Evolutionary conservation across 2,888 invertebrate species (phyloP).

Genomic region (Laothoe populi): DNA sequence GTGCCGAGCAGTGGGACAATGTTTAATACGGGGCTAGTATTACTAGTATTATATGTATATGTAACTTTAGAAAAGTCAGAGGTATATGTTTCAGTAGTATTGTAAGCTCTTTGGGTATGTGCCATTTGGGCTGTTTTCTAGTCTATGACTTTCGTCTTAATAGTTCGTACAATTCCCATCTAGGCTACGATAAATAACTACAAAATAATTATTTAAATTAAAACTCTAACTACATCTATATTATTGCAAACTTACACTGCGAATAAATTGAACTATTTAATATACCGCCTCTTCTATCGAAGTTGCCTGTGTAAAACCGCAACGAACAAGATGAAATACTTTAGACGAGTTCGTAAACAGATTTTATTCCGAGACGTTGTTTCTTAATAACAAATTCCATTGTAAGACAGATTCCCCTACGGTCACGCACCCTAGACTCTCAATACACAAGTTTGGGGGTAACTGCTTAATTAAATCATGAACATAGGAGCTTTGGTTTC

Average conservation of each 20-base stretch:
- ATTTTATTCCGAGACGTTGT: slow-evolving; percentile 68
- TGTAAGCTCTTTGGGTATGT: too few species aligned
- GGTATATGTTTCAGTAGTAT: too few species aligned
- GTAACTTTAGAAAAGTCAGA: too few species aligned
- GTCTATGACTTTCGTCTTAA: too few species aligned
- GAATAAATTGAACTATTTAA: not conserved
- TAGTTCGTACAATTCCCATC: too few species aligned
- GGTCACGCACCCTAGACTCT: slow-evolving; percentile 44
- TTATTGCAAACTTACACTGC: not conserved
- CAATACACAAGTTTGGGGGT: slow-evolving; percentile 58
- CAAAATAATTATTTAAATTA: too few species aligned
- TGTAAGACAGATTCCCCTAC: slow-evolving; percentile 56
- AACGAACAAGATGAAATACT: slow-evolving; percentile 61
- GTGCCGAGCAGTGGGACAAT: too few species aligned
- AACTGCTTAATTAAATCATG: slow-evolving; percentile 74
- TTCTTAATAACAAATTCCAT: slow-evolving; percentile 77
- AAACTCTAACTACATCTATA: not conserved
- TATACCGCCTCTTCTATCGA: not conserved
- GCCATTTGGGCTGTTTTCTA: too few species aligned
- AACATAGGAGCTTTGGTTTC: slow-evolving; percentile 54
- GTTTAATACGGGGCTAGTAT: too few species aligned
- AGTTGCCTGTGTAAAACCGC: slow-evolving; percentile 45
- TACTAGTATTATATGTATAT: too few species aligned
- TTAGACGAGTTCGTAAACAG: slow-evolving; percentile 61
- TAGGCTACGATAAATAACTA: too few species aligned